Evolutionary conservation across 2,113 vertebrate species (phyloP).

Genomic region (Daphoenositta chrysoptera): DNA sequence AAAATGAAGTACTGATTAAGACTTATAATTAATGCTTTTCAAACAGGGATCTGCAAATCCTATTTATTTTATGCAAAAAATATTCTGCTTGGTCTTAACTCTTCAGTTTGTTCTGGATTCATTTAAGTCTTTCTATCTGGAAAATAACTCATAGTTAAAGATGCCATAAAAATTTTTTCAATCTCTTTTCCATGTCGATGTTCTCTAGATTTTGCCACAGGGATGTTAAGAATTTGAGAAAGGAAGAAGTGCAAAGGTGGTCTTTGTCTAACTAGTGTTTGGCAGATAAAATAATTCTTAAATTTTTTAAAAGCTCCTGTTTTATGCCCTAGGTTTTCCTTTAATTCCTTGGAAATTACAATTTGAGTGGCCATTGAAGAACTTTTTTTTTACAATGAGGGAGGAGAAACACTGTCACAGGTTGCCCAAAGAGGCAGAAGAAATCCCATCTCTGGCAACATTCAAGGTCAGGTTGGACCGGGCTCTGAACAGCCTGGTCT

Average conservation of each 20-base stretch:
- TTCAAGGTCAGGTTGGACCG: neutral
- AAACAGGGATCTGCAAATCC: neutral
- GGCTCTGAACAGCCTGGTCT: neutral
- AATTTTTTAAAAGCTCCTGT: neutral
- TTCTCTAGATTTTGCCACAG: neutral
- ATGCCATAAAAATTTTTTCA: neutral
- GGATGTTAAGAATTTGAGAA: neutral
- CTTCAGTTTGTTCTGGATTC: neutral
- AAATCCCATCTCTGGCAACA: neutral
- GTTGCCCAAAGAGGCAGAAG: neutral
- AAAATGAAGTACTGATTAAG: neutral
- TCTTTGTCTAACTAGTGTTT: neutral
- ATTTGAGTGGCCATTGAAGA: neutral
- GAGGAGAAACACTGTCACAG: neutral
- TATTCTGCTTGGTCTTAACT: neutral
- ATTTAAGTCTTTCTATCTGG: neutral
- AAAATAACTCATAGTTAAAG: neutral
- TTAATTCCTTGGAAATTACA: neutral
- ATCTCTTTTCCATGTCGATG: neutral
- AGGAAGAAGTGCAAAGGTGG: neutral
- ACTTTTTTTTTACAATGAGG: neutral
- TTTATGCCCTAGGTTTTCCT: neutral
- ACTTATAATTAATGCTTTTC: neutral
- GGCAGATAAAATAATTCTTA: neutral
- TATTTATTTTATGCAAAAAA: neutral